These are phyloP conservation scores for Alca torda DNA, from an alignment of 2,797 vertebrate genomes.

Conservation along the genomic window DNA sequence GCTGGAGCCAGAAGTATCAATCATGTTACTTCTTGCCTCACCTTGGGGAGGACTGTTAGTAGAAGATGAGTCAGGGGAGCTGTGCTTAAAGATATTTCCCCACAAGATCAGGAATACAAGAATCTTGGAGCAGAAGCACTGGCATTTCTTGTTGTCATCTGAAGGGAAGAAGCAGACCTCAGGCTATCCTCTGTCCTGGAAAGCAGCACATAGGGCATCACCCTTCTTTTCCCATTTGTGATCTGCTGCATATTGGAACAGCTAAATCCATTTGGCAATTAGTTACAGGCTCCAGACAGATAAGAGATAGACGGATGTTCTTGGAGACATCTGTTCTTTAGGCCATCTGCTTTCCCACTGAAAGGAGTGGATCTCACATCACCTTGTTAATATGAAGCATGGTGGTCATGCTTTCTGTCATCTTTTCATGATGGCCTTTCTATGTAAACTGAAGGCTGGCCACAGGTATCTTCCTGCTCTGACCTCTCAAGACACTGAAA, in stretches of 20 bases:
- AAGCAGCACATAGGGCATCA: not conserved
- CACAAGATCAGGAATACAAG: not conserved
- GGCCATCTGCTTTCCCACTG: not conserved
- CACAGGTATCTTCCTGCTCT: not conserved
- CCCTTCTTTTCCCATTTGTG: not conserved
- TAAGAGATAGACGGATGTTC: not conserved
- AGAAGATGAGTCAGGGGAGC: conserved; percentile 41
- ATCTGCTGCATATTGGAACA: not conserved
- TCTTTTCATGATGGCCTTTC: not conserved
- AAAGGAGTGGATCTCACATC: not conserved
- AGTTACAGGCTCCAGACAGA: not conserved
- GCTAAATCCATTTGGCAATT: not conserved
- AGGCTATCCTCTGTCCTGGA: conserved; percentile 12
- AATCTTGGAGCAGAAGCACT: not conserved
- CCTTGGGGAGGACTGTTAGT: conserved; percentile 15
- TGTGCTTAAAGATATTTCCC: not conserved
- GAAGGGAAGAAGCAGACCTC: conserved; percentile 25
- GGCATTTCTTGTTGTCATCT: conserved; percentile 20
- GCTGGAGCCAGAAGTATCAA: conserved; percentile 48
- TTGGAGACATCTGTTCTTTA: not conserved
- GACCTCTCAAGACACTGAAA: not conserved
- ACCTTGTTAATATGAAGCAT: not conserved
- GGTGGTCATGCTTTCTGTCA: not conserved
- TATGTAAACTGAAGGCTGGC: not conserved
- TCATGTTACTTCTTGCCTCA: conserved; percentile 57